phyloP scores from a whole-genome alignment of 2,113 vertebrate species.

The Geococcyx californianus region DNA sequence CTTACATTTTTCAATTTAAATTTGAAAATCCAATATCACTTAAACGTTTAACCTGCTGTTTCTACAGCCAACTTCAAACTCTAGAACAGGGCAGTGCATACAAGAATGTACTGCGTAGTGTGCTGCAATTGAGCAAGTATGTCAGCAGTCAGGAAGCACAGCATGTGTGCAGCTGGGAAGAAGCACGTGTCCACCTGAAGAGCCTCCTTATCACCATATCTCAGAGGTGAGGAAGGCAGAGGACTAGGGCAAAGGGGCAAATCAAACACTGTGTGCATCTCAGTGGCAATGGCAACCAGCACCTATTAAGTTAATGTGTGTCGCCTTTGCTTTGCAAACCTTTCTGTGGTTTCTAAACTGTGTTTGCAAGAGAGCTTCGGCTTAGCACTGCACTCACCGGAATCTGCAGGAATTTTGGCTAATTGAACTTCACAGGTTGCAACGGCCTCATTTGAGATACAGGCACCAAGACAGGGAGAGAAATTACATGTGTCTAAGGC shows the following conservation, averaged over 20 bases:
- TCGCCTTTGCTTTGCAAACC: background rate
- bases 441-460: background rate
- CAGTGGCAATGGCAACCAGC: background rate
- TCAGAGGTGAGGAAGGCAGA: background rate
- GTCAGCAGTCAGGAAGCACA: background rate
- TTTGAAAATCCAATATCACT: background rate
- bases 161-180: background rate
- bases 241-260: background rate
- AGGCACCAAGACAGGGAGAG: background rate
- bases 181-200: too few species aligned
- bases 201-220: background rate
- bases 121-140: background rate
- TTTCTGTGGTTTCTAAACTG: background rate
- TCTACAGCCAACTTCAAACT: background rate
- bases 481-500: background rate
- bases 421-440: background rate
- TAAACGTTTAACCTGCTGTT: background rate
- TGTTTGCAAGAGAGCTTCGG: background rate
- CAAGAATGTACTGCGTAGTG: background rate
- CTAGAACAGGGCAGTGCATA: accelerated
- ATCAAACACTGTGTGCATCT: background rate
- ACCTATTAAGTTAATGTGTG: accelerated
- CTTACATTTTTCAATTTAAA: background rate
- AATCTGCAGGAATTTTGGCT: background rate
- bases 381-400: background rate